Evolutionary conservation across 2,888 invertebrate genomes (phyloP), one percentile per base, ranked within the genome.

Genomic region (Polietes domitor): DNA sequence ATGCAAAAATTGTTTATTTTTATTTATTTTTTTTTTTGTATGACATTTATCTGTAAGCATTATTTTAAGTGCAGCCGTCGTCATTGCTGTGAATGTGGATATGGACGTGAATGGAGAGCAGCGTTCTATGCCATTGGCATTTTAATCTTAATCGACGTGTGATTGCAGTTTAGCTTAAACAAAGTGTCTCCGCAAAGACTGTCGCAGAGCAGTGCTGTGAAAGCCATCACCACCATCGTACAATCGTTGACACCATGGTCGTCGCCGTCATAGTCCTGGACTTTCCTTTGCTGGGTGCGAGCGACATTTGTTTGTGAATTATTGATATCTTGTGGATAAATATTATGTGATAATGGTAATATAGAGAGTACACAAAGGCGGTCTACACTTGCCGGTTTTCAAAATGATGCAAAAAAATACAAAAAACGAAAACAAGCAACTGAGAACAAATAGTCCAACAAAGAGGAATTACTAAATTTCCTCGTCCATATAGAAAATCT

Each of bases 111-210:
- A 6, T 26, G 58, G 10, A 43, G 41, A 43, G 50, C 79, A 24
- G 77, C 77, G 74, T 78, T 77, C 72, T 61, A 80, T 55, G 83
- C 83, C 72, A 61, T 55, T 84, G 84, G 81, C 85, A 78, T 85
- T 85, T 85, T 86, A 87, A 87, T 87, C 85, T 86, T 82, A 86
- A 86, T 85, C 85, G 87, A 87, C 86, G 87, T 85, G 85, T 86
- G 86, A 87, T 87, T 87, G 87, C 86, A 86, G 87, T 87, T 87
- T 87, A 87, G 76, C 80, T 87, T 86, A 68, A 85, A 86, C 82
- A 86, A 85, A 86, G 79, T 79, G 85, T 79, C 76, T 81, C 71
- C 77, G 73, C 78, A 26, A 71, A 63, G 37, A 61, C 75, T 74
- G 55, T n/a, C 55, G 72, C 68, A 24, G 24, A 9, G 73, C 55